These are phyloP conservation scores for Anisognathus igniventris DNA, from an alignment of 2,797 vertebrate genomes.

Conservation along the genomic window DNA sequence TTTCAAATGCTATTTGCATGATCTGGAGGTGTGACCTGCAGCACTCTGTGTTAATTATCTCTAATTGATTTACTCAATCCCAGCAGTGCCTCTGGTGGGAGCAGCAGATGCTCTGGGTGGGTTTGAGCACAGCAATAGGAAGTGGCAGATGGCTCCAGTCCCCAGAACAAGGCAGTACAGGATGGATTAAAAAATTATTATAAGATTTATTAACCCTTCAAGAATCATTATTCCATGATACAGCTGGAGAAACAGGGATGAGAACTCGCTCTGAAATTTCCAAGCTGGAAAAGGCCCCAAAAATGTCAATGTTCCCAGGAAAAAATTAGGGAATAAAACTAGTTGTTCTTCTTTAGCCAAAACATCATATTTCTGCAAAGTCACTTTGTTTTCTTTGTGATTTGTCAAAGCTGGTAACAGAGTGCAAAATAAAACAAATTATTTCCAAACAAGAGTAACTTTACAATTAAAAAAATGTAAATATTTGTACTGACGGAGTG, in stretches of 20 bases:
- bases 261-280: background rate
- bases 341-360: background rate
- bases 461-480: slow-evolving; percentile 40
- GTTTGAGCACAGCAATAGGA: background rate
- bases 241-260: accelerated
- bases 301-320: background rate
- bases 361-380: slow-evolving; percentile 8
- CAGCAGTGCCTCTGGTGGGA: background rate
- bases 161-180: background rate
- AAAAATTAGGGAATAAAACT: background rate
- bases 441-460: slow-evolving; percentile 30
- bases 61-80: background rate
- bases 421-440: background rate
- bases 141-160: slow-evolving; percentile 17
- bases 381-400: slow-evolving; percentile 15
- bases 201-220: background rate
- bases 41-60: background rate
- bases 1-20: background rate
- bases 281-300: background rate
- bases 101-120: background rate
- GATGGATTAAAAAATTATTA: background rate
- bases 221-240: background rate
- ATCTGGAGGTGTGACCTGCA: background rate
- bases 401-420: background rate
- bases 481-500: slow-evolving; percentile 7